These are phyloP conservation scores for Sphaerodactylus townsendi DNA, from an alignment of 2,113 vertebrate species.

Conservation along the genomic window DNA sequence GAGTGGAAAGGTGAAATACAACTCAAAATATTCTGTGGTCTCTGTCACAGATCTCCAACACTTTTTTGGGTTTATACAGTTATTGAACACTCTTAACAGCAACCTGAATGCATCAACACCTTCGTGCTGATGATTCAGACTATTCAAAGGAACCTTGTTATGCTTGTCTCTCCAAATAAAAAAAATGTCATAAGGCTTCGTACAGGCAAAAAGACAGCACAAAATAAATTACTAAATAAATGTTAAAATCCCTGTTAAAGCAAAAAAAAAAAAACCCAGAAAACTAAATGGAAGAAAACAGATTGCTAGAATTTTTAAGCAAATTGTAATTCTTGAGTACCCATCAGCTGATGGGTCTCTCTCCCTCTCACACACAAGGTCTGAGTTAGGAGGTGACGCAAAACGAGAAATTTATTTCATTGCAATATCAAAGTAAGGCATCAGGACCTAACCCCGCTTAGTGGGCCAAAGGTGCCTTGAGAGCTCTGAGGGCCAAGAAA, in stretches of 20 bases:
- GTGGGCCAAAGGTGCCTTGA: background rate
- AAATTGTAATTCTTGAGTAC: too few relatives aligned
- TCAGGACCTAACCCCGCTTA: background rate
- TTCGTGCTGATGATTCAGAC: background rate
- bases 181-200: too few relatives aligned
- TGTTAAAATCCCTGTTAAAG: background rate
- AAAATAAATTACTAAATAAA: too few relatives aligned
- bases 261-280: background rate
- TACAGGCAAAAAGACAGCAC: too few relatives aligned
- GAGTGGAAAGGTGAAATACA: constrained; percentile 12
- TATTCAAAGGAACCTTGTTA: background rate
- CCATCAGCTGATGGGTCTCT: too few relatives aligned
- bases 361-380: background rate
- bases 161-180: too few relatives aligned
- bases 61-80: too few relatives aligned
- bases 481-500: background rate
- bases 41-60: background rate
- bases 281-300: background rate
- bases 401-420: background rate
- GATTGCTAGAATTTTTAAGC: too few relatives aligned
- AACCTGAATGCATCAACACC: too few relatives aligned
- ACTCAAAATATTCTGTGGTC: background rate
- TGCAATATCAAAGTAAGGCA: background rate
- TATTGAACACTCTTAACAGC: background rate
- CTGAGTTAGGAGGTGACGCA: too few relatives aligned